Conservation (phyloP, 2,113 vertebrate genomes). For the Mormyrus lacerda region DNA sequence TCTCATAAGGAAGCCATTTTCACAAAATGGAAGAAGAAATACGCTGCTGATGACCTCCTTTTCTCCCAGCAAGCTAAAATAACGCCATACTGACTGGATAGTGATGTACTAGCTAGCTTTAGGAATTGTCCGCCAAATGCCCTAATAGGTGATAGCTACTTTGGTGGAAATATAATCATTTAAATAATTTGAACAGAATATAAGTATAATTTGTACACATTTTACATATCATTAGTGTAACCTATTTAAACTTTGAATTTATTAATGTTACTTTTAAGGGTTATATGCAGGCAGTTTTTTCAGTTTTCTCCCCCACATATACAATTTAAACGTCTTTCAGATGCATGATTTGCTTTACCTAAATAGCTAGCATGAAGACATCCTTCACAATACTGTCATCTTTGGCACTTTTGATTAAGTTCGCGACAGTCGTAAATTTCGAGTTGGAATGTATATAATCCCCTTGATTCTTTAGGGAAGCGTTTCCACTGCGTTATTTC, state of each 20-base stretch:
- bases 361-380: background rate
- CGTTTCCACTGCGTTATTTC: background rate
- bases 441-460: background rate
- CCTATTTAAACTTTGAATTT: background rate
- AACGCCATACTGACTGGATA: slow-evolving; percentile 34
- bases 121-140: background rate
- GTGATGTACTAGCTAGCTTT: background rate
- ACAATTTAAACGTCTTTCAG: background rate
- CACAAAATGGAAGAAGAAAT: slow-evolving; percentile 54
- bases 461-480: background rate
- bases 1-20: slow-evolving; percentile 47
- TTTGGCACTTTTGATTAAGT: background rate
- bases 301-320: background rate
- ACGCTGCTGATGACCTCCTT: slow-evolving; percentile 45
- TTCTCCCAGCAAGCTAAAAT: slow-evolving; percentile 23
- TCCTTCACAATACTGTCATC: background rate
- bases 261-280: background rate
- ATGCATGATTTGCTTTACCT: background rate
- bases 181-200: background rate
- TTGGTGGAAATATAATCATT: background rate
- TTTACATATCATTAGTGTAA: background rate
- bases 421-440: background rate
- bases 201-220: background rate
- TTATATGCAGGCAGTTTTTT: background rate
- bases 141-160: background rate